Percentiles rank a stretch among this genome's conserved stretches.
Evolutionary conservation across 2,113 vertebrate genomes (phyloP).

Genomic region (Bathybates hornii): DNA sequence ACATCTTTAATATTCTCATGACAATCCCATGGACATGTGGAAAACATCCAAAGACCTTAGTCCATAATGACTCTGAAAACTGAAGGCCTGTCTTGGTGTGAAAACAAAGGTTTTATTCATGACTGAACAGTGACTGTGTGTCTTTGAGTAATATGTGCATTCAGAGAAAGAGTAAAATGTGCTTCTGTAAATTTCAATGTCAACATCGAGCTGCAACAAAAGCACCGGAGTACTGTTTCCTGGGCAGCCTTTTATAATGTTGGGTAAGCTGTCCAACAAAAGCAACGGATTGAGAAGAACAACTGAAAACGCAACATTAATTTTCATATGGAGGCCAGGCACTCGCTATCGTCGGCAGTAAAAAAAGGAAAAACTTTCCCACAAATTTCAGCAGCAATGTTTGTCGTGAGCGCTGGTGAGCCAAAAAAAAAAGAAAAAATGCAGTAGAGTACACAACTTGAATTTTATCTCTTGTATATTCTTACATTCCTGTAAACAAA

Average conservation of each 20-base stretch:
- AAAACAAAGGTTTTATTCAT: conserved; percentile 67
- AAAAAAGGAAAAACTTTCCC: not conserved
- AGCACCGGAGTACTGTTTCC: not conserved
- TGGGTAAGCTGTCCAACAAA: conserved; percentile 21
- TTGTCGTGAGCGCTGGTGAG: conserved; percentile 8
- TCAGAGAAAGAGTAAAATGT: not conserved
- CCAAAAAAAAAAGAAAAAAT: not conserved
- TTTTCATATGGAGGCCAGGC: conserved; percentile 47
- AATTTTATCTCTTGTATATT: not conserved
- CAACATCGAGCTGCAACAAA: not conserved
- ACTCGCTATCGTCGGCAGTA: not conserved
- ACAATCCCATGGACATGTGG: conserved; percentile 87
- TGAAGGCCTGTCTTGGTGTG: conserved; percentile 75
- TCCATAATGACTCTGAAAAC: conserved; percentile 78
- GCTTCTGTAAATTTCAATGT: not conserved
- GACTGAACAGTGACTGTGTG: not conserved
- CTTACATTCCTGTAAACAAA: conserved; percentile 23
- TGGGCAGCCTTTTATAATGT: conserved; percentile 2
- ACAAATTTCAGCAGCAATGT: conserved; percentile 10
- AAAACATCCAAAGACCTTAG: conserved; percentile 89
- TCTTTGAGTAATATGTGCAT: not conserved
- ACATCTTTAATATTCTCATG: conserved; percentile 90
- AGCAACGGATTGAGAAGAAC: conserved; percentile 9
- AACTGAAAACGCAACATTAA: conserved; percentile 34
- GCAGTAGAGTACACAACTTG: not conserved